These are phyloP conservation scores for Solenopsis invicta DNA, from an alignment of 1,140 invertebrate species.

Conservation along the genomic window DNA sequence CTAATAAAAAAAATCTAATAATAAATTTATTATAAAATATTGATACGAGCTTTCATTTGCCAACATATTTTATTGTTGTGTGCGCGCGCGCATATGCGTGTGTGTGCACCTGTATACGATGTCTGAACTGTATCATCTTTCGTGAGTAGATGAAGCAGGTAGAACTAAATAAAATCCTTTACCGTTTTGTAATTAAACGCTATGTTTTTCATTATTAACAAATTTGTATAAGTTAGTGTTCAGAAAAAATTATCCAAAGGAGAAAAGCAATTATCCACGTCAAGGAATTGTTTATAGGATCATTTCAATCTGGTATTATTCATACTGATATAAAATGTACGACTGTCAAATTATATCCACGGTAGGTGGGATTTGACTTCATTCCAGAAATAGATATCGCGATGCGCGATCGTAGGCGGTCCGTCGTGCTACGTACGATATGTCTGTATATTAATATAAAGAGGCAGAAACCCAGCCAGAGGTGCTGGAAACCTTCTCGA, in stretches of 20 bases:
- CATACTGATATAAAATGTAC: neutral
- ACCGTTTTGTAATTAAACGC: neutral
- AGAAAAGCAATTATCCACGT: neutral
- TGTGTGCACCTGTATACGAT: too few relatives aligned
- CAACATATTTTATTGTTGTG: too few relatives aligned
- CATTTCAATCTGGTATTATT: neutral
- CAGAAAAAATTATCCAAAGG: too few relatives aligned
- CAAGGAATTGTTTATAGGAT: neutral
- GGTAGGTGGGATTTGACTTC: neutral
- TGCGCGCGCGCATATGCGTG: too few relatives aligned
- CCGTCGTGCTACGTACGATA: neutral
- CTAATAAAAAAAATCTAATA: too few relatives aligned
- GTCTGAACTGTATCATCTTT: too few relatives aligned
- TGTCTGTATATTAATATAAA: conserved; percentile 43
- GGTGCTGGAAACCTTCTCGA: conserved; percentile 8
- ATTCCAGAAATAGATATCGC: conserved; percentile 27
- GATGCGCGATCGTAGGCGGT: neutral
- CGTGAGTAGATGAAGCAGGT: too few relatives aligned
- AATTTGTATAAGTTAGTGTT: neutral
- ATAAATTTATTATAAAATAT: too few relatives aligned
- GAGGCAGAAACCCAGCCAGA: conserved; percentile 8
- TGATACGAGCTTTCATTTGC: too few relatives aligned
- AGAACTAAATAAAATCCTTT: neutral
- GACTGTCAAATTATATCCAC: neutral
- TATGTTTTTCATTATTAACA: neutral